These are phyloP conservation scores for Ostrea denselamellosa DNA, from an alignment of 1,140 invertebrate species.

Conservation along the genomic window DNA sequence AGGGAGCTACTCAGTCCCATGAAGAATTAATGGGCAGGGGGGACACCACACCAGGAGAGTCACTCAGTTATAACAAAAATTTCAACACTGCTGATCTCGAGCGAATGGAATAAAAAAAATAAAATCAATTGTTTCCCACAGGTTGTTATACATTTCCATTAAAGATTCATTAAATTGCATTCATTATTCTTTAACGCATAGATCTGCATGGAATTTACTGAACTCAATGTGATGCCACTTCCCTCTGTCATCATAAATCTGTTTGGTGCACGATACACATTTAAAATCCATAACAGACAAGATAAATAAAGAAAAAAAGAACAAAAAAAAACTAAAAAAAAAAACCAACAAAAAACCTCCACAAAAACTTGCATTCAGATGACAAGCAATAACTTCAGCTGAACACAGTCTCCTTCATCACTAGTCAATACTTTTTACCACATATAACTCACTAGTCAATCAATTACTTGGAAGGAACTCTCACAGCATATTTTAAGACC, in stretches of 20 bases:
- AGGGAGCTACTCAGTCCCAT: no score
- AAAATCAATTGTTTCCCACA: neutral
- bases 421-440: neutral
- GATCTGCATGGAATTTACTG: neutral
- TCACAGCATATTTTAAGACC: neutral
- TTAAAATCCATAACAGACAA: neutral
- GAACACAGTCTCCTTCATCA: neutral
- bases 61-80: neutral
- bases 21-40: neutral
- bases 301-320: neutral
- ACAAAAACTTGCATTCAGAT: neutral
- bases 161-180: conserved; percentile 15
- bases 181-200: neutral
- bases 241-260: neutral
- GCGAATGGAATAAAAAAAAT: neutral
- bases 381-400: neutral
- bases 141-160: neutral
- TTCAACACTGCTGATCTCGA: neutral
- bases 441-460: conserved; percentile 1
- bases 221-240: neutral
- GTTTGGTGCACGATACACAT: neutral
- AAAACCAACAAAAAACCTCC: no score
- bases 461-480: neutral
- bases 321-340: no score
- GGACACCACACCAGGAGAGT: neutral